Base-by-base conservation (phyloP, 1,140 invertebrate genomes). In the Colletes gigas region DNA sequence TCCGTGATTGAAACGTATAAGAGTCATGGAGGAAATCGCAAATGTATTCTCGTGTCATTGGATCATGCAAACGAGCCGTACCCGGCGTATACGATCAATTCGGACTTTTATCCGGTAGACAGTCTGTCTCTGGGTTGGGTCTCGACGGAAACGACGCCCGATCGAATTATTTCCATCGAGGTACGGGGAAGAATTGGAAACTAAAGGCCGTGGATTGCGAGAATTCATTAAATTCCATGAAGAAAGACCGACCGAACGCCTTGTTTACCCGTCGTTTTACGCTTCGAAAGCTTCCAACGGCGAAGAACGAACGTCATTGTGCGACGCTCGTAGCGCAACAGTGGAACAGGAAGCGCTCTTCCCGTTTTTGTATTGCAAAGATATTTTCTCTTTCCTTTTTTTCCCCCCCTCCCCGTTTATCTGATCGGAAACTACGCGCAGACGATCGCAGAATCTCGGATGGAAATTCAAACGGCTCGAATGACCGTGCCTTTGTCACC, bases 11-110 rank as follows among this genome's bases (percentile, higher is more conserved):
- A 50, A 65, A 50, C 60, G 39, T 30, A 41, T 55, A 73, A 75
- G 71, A 70, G 30, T 17, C 68, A 12, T 5, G 30, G 21, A 80
- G 72, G 71, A 74, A 68, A 39, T 60, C 63, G 39, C 10, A 8
- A 67, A 54, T 39, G 30, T 80, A 80, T 75, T 59, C 72, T n/a
- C 72, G 63, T 54, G 72, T 73, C 71, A 74, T 59, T 80, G 78
- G 54, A 74, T 80, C 60, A 80, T 75, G 78, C n/a, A 68, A 80
- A 80, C 62, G 63, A 39, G 10, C 14, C 12, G 17, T 50, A 17
- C 71, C 50, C 44, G 3, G 39, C 5, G 62, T 59, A 19, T 21
- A 7, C 71, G n/a, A 54, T 75, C 72, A 60, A 74, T 68, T 68
- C 55, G 21, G 63, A 41, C 54, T 65, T 75, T 59, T 21, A 54